Evolutionary conservation across 2,888 invertebrate genomes (phyloP).

Genomic region (Petrolisthes manimaculis): DNA sequence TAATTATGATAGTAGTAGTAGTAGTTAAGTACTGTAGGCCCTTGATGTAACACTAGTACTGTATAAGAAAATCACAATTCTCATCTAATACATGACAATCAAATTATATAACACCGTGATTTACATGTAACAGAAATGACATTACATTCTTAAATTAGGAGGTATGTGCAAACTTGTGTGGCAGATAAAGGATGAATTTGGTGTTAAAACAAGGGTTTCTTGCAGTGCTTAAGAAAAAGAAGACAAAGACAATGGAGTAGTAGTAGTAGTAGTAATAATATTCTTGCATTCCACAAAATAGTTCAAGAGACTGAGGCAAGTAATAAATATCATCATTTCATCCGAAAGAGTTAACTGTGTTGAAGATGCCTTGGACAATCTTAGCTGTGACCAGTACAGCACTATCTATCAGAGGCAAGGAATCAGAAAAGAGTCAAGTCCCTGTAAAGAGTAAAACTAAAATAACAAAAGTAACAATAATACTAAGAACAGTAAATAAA

Average conservation of each 20-base stretch:
- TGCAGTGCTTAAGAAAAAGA: conserved; percentile 51
- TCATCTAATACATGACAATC: too few relatives aligned
- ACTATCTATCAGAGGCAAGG: conserved; percentile 2
- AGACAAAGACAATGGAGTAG: conserved; percentile 24
- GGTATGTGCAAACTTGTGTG: too few relatives aligned
- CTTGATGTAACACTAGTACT: conserved; percentile 4
- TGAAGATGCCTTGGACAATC: conserved; percentile 6
- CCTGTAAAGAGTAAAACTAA: too few relatives aligned
- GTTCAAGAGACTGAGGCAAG: not conserved
- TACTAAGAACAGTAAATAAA: not conserved
- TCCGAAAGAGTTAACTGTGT: conserved; percentile 4
- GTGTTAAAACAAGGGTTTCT: conserved; percentile 48
- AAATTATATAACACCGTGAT: too few relatives aligned
- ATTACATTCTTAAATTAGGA: too few relatives aligned
- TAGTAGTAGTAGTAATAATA: conserved; percentile 28
- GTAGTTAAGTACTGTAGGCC: not conserved
- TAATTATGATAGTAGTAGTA: not conserved
- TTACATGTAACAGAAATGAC: too few relatives aligned
- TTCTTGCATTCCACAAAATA: conserved; percentile 3
- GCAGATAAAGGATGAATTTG: too few relatives aligned
- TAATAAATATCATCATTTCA: not conserved
- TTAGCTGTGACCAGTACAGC: conserved; percentile 2
- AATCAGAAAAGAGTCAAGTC: not conserved
- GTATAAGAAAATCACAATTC: too few relatives aligned
- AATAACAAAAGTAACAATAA: too few relatives aligned